Evolutionary conservation across 2,888 invertebrate genomes (phyloP).

Genomic region (Phrixothrix hirtus): DNA sequence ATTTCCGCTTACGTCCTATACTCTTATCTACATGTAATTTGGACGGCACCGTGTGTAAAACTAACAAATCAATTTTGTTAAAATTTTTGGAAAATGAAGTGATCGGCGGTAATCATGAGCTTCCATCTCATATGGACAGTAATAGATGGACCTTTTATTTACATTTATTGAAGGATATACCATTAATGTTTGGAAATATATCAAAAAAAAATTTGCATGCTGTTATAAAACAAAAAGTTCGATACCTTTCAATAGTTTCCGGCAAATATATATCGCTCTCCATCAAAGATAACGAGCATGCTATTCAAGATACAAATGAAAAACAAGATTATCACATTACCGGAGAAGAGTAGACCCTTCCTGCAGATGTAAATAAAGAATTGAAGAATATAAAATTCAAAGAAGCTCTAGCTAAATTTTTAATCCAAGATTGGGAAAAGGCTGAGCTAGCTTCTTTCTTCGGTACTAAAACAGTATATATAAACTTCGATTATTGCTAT

Average conservation of each 20-base stretch:
- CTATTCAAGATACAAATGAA: background rate
- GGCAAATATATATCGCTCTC: conserved; percentile 31
- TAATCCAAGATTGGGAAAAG: conserved; percentile 20
- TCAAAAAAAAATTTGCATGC: conserved; percentile 31
- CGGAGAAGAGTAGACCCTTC: conserved; percentile 10
- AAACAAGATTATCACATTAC: conserved; percentile 3
- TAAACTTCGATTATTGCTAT: conserved; percentile 31
- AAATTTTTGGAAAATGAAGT: background rate
- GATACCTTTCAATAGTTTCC: conserved; percentile 34
- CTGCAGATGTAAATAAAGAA: conserved; percentile 8
- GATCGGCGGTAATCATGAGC: background rate
- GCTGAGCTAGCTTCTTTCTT: conserved; percentile 25
- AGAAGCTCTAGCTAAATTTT: conserved; percentile 29
- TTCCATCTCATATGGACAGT: conserved; percentile 18
- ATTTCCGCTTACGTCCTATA: conserved; percentile 32
- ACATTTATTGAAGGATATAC: conserved; percentile 36
- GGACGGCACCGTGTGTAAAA: too few relatives aligned
- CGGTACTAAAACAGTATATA: conserved; percentile 12
- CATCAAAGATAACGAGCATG: conserved; percentile 12
- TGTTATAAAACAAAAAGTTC: conserved; percentile 26
- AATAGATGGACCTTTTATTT: conserved; percentile 40
- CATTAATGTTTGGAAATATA: conserved; percentile 33
- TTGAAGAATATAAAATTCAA: conserved; percentile 30
- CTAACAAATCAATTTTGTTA: too few relatives aligned
- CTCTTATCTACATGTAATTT: conserved; percentile 40